Conservation (phyloP, 2,113 vertebrate species). For the Nansenia antarctica region DNA sequence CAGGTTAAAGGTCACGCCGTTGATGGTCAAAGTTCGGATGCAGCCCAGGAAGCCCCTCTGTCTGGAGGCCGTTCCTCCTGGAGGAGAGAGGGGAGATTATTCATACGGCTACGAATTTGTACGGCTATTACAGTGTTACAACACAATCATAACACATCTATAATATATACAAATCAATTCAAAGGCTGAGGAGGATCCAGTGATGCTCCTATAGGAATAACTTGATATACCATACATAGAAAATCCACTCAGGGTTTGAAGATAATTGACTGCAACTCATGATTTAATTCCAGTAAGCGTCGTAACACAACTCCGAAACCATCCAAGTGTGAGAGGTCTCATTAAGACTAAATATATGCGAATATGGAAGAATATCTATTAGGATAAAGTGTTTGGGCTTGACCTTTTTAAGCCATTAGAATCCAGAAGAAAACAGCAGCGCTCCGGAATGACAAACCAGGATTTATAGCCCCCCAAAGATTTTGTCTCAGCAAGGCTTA, state of each 20-base stretch:
- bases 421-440: conserved; percentile 1
- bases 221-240: no score
- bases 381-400: conserved; percentile 17
- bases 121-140: neutral
- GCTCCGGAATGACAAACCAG: conserved; percentile 24
- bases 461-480: conserved; percentile 26
- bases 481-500: conserved; percentile 17
- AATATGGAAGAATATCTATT: conserved; percentile 27
- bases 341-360: conserved; percentile 34
- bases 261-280: conserved; percentile 7
- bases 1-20: conserved; percentile 83
- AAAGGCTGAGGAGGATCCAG: neutral
- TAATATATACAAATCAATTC: neutral
- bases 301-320: conserved; percentile 17
- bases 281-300: conserved; percentile 10
- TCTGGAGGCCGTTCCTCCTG: conserved; percentile 82
- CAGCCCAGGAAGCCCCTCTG: conserved; percentile 84
- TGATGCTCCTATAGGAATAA: neutral
- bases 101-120: neutral
- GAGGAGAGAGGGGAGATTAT: neutral
- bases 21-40: conserved; percentile 80
- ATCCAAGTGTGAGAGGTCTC: conserved; percentile 21
- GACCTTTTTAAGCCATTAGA: conserved; percentile 26
- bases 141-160: neutral
- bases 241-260: neutral